A percentile compares a stretch with the other conserved stretches of the same genome.
phyloP scores from a whole-genome alignment of 2,113 vertebrate species.

The Mus spicilegus region DNA sequence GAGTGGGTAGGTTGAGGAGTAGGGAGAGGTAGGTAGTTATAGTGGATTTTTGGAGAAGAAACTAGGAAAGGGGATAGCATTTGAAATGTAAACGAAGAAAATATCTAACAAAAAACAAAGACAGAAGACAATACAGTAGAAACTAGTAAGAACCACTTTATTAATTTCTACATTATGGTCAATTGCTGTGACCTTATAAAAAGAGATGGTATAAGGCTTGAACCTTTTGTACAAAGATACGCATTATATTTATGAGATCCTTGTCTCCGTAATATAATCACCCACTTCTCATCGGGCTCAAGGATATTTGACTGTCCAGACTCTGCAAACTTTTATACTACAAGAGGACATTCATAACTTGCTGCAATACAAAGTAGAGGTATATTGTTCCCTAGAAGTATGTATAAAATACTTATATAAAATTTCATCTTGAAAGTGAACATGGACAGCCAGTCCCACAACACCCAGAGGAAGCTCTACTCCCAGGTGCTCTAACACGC shows the following conservation, averaged over 20 bases:
- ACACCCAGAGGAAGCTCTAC: too few relatives aligned
- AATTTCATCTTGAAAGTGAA: neutral
- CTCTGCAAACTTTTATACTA: neutral
- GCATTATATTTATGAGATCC: rapidly evolving
- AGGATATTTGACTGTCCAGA: too few relatives aligned
- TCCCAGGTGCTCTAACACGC: too few relatives aligned
- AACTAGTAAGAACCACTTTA: neutral
- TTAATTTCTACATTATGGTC: neutral
- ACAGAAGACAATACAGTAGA: too few relatives aligned
- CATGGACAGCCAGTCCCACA: too few relatives aligned
- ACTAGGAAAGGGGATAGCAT: too few relatives aligned
- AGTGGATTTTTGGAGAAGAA: too few relatives aligned
- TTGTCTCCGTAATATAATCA: neutral
- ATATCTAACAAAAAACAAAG: neutral
- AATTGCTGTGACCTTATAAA: too few relatives aligned
- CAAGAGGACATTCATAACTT: neutral
- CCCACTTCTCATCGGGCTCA: neutral
- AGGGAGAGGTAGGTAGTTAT: too few relatives aligned
- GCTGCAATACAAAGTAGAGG: neutral
- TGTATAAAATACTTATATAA: neutral
- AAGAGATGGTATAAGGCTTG: neutral
- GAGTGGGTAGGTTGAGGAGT: too few relatives aligned
- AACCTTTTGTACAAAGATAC: neutral
- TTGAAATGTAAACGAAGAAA: too few relatives aligned
- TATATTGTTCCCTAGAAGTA: neutral